A percentile compares a stretch with the other conserved stretches of the same genome.
These are phyloP conservation scores for Andrena haemorrhoa DNA, from an alignment of 2,888 invertebrate genomes.

Conservation along the genomic window DNA sequence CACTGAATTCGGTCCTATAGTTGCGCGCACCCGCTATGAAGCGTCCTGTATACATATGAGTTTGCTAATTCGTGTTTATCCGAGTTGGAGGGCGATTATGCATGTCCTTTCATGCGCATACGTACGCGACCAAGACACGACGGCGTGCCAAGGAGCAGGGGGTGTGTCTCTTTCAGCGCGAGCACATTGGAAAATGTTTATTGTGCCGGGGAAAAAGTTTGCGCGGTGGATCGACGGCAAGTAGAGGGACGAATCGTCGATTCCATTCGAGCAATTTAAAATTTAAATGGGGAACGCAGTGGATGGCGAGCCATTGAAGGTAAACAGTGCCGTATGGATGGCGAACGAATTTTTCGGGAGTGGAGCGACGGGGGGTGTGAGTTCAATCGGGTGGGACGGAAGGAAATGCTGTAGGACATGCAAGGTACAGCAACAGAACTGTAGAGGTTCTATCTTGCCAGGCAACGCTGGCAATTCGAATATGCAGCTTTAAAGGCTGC, in stretches of 20 bases:
- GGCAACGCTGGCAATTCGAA: too few relatives aligned
- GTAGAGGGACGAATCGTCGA: constrained; percentile 3
- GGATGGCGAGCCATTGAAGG: constrained; percentile 6
- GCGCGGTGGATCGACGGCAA: not conserved
- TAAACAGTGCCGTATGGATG: constrained; percentile 20
- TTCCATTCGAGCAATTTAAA: constrained; percentile 31
- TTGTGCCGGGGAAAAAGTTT: not conserved
- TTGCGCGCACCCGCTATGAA: too few relatives aligned
- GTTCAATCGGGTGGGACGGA: too few relatives aligned
- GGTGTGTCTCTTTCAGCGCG: not conserved
- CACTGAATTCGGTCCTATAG: too few relatives aligned
- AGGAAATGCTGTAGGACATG: too few relatives aligned
- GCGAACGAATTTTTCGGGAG: not conserved
- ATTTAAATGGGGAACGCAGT: constrained; percentile 17
- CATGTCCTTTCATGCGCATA: constrained; percentile 37
- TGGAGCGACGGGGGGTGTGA: too few relatives aligned
- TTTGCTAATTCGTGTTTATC: constrained; percentile 76
- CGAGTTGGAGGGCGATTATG: constrained; percentile 75
- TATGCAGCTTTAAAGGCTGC: too few relatives aligned
- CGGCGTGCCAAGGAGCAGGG: not conserved
- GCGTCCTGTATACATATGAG: constrained; percentile 65
- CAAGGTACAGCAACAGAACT: too few relatives aligned
- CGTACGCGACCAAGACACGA: not conserved
- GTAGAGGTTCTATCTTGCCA: too few relatives aligned
- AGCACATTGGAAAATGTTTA: not conserved